Evolutionary conservation across 2,888 invertebrate species (phyloP), one percentile per base, ranked within the genome.

Genomic region (Gandaritis pyraliata): DNA sequence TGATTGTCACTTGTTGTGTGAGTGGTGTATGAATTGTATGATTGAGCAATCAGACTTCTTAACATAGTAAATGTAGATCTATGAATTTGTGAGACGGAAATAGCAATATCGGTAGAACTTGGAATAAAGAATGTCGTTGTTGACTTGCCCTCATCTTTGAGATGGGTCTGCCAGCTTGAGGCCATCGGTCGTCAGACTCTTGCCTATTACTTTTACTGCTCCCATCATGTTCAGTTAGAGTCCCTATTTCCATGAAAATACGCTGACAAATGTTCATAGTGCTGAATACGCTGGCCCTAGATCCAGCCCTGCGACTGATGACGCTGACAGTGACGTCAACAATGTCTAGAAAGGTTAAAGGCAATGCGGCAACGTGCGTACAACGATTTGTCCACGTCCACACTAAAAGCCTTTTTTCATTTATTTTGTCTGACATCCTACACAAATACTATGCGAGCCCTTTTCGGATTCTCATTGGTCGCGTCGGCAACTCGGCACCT

Each of bases 371-470:
- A 58, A 55, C 36, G 47, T 18, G 54, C 36, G 41, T 45, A 41
- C 47, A n/a, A 51, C 51, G 38, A 59, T 63, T 59, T 59, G 58
- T 58, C 55, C 29, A 47, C 48, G 63, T 63, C 63, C 47, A 4
- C 39, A n/a, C 41, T 59, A 52, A 63, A 63, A 63, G 58, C 43
- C 23, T 58, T 58, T 58, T 54, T 58, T 53, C 54, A 54, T 62
- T 61, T 57, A 54, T 58, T 58, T 46, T 11, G 62, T 39, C 49
- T 30, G 54, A 41, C 45, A 18, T 49, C 50, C 10, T 48, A 18
- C 23, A 47, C 41, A 53, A 38, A 43, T 23, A 29, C 18, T 58
- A 38, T 23, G n/a, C 41, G 23, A 39, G 41, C 53, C 33, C n/a
- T 54, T 38, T 54, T 38, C 30, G 8, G 13, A 13, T 16, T 46